Evolutionary conservation across 2,888 invertebrate genomes (phyloP).

Genomic region (Oscheius sp.): DNA sequence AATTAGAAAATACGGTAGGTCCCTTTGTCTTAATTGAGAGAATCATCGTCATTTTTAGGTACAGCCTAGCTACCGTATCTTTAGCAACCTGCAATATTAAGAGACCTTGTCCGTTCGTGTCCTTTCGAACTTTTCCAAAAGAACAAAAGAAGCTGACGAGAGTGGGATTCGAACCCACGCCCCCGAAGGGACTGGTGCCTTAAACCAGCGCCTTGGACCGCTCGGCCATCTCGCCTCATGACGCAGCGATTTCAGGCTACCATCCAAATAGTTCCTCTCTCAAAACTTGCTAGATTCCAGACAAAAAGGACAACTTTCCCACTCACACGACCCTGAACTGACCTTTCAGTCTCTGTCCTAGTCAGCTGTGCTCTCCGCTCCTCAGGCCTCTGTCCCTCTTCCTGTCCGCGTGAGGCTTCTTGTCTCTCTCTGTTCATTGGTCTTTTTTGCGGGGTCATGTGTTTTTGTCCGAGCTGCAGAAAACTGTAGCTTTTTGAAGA

Average conservation of each 20-base stretch:
- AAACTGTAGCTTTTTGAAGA: no score
- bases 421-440: conserved; percentile 7
- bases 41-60: no score
- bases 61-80: no score
- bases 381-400: conserved; percentile 1
- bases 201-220: conserved; percentile 90
- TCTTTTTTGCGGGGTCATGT: neutral
- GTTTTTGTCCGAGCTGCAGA: neutral
- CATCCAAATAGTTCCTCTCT: no score
- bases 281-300: no score
- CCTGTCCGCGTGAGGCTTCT: neutral
- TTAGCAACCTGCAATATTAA: no score
- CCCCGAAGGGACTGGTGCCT: conserved; percentile 86
- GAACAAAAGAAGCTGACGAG: conserved; percentile 44
- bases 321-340: neutral
- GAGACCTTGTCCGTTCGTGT: no score
- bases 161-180: conserved; percentile 89
- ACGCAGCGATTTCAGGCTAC: no score
- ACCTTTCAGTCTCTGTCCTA: conserved; percentile 9
- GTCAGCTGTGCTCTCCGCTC: conserved; percentile 28
- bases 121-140: no score
- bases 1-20: no score
- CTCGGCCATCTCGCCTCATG: conserved; percentile 80
- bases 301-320: no score
- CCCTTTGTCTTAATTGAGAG: no score